Evolutionary conservation across 1,140 invertebrate species (phyloP).

Genomic region (Drosophila sp.): DNA sequence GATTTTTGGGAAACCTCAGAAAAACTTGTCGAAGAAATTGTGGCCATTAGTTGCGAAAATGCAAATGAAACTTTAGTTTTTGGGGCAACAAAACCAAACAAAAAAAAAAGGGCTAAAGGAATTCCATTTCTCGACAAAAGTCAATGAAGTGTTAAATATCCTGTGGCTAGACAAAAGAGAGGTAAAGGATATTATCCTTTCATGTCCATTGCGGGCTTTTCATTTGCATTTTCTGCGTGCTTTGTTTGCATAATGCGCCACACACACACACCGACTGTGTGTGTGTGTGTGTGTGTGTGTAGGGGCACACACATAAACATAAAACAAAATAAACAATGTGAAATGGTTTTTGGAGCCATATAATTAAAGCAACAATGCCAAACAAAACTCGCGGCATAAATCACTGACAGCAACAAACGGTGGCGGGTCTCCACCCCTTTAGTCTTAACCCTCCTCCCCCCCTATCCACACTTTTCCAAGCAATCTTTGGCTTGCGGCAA

Average conservation of each 20-base stretch:
- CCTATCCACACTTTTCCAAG: neutral
- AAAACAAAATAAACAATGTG: slow-evolving; percentile 27
- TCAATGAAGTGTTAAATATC: slow-evolving; percentile 79
- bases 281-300: neutral
- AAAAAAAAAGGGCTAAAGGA: slow-evolving; percentile 7
- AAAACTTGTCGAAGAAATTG: slow-evolving; percentile 49
- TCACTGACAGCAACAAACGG: slow-evolving; percentile 44
- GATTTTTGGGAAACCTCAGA: slow-evolving; percentile 12
- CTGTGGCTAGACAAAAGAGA: slow-evolving; percentile 51
- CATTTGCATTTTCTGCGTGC: slow-evolving; percentile 70
- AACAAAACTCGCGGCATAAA: slow-evolving; percentile 71
- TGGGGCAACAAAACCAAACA: neutral
- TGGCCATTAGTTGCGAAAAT: slow-evolving; percentile 55
- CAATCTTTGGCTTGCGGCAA: neutral
- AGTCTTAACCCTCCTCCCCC: neutral
- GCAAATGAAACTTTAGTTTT: slow-evolving; percentile 55
- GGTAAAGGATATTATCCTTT: slow-evolving; percentile 32
- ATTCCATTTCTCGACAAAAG: slow-evolving; percentile 49
- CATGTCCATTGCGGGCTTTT: slow-evolving; percentile 50
- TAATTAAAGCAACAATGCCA: slow-evolving; percentile 69
- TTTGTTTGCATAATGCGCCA: slow-evolving; percentile 52
- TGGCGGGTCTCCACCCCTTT: neutral
- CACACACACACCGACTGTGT: slow-evolving; percentile 16
- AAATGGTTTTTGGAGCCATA: slow-evolving; percentile 35
- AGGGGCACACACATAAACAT: slow-evolving; percentile 29